Evolutionary conservation across 2,888 invertebrate species (phyloP), one percentile per base, ranked within the genome.

Genomic region (Macaria liturata): DNA sequence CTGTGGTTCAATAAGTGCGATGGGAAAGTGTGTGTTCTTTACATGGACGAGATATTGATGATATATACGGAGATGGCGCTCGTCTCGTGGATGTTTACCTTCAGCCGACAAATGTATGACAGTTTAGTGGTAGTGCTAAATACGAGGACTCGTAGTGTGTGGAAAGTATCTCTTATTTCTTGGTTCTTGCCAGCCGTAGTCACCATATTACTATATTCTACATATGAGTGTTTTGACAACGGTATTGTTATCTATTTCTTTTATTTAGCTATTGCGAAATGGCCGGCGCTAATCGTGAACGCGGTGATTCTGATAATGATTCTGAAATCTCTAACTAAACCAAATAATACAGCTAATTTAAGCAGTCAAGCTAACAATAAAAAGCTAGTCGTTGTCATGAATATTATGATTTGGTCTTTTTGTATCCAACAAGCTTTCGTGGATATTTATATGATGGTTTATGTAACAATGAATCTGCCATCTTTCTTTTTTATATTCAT

Each of bases 41-140:
- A 74, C 20, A 58, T 76, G 1, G 77, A 80, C 46, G 45, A 73
- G 2, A 57, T 79, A 1, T 48, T 70, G 0, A 66, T 82, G 53
- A 65, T 79, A 0, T 88, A 84, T 61, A 78, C 86, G 0, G 91
- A 91, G 63, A 69, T 81, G 47, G 71, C 71, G 0, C 70, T 89
- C 2, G 75, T 88, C 0, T 62, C 68, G 3, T 91, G 91, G 90
- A 91, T 88, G 88, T 85, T 80, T 50, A 65, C 84, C 3, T 91
- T 88, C 50, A 90, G 76, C 40, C 82, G 78, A 45, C 81, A 84
- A 32, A 88, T 91, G 79, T 83, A 88, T 53, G 70, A 78, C 3
- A 78, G 75, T 58, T 74, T 90, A 48, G 90, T 87, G 6, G 84
- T 78, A 67, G 81, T 90, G 9, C 84, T 88, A 49, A 68, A 67